A percentile compares a stretch with the other conserved stretches of the same genome.
phyloP scores from a whole-genome alignment of 2,113 vertebrate genomes.

The Saccopteryx leptura region DNA sequence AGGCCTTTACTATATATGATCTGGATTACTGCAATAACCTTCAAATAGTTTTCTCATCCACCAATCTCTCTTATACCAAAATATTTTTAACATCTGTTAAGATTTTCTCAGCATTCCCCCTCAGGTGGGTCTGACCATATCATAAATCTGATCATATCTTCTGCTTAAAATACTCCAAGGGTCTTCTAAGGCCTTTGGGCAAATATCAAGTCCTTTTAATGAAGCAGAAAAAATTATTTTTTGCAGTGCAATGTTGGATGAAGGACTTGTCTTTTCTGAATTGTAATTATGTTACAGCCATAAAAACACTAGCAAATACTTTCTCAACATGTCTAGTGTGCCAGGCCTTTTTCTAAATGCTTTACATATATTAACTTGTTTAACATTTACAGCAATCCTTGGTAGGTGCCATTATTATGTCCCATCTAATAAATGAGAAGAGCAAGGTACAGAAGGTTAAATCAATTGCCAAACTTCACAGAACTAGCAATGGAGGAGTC shows the following conservation, averaged over 20 bases:
- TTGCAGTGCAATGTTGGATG: background rate
- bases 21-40: background rate
- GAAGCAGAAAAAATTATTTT: background rate
- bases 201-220: slow-evolving; percentile 14
- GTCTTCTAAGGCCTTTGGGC: background rate
- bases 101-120: background rate
- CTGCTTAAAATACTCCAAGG: slow-evolving; percentile 27
- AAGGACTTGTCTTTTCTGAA: background rate
- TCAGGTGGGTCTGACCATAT: background rate
- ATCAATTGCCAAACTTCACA: background rate
- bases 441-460: background rate
- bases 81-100: background rate
- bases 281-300: background rate
- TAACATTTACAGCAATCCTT: background rate
- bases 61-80: background rate
- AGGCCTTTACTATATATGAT: background rate
- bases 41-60: background rate
- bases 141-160: background rate
- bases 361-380: background rate
- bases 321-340: background rate
- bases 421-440: background rate
- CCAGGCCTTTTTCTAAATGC: background rate
- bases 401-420: background rate
- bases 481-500: background rate
- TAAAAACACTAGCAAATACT: background rate